These are phyloP conservation scores for Rhagonycha lutea DNA, from an alignment of 2,888 invertebrate species.

Conservation along the genomic window DNA sequence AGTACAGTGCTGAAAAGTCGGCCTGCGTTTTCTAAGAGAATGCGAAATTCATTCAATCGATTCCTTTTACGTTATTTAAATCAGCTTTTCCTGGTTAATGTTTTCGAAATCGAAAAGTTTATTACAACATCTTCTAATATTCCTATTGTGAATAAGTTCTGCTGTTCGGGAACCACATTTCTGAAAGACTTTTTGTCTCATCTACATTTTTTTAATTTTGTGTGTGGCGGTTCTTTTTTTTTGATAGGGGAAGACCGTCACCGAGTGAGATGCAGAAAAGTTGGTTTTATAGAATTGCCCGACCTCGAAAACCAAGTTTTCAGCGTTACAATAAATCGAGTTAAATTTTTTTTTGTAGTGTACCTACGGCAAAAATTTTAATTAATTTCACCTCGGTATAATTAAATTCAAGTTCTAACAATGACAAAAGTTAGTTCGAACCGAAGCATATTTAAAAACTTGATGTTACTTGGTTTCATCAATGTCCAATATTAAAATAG, in stretches of 20 bases:
- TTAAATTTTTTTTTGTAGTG: not conserved
- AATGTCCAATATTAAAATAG: constrained; percentile 1
- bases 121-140: not conserved
- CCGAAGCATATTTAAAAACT: not conserved
- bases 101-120: not conserved
- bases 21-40: not conserved
- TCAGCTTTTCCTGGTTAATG: not conserved
- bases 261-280: too few species aligned
- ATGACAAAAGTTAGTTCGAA: not conserved
- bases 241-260: too few species aligned
- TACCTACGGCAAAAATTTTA: not conserved
- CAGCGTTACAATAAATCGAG: not conserved
- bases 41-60: not conserved
- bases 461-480: not conserved
- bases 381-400: not conserved
- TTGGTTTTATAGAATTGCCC: not conserved
- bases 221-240: too few species aligned
- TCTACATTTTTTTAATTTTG: not conserved
- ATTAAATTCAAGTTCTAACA: not conserved
- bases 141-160: not conserved
- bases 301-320: not conserved
- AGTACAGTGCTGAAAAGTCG: not conserved
- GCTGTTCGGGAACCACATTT: not conserved
- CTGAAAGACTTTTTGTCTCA: not conserved
- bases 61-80: not conserved